A percentile compares a stretch with the other conserved stretches of the same genome.
phyloP scores from a whole-genome alignment of 2,797 vertebrate genomes.

The Ambastaia sidthimunki region DNA sequence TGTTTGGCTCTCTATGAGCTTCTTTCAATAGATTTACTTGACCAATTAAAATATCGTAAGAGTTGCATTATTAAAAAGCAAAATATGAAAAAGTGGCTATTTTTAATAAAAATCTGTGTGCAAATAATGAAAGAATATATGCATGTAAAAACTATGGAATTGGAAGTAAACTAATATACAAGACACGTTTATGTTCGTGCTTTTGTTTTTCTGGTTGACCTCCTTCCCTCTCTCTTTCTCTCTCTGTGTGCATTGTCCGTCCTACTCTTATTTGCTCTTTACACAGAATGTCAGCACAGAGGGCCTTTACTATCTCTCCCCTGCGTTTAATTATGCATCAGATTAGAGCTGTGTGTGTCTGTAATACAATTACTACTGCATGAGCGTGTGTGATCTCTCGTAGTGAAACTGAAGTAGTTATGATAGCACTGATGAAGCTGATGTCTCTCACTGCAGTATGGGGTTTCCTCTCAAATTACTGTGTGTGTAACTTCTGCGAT shows the following conservation, averaged over 20 bases:
- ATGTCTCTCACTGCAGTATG: conserved; percentile 38
- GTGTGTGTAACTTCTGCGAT: conserved; percentile 16
- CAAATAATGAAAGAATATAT: neutral
- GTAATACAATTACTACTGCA: conserved; percentile 35
- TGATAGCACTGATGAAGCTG: conserved; percentile 38
- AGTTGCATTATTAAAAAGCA: neutral
- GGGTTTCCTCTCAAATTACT: conserved; percentile 47
- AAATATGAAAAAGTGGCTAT: neutral
- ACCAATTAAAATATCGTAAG: neutral
- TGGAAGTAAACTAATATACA: no score
- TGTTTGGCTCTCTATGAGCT: neutral
- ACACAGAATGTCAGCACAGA: conserved; percentile 45
- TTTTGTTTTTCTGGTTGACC: no score
- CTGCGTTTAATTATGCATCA: conserved; percentile 53
- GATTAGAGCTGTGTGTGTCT: conserved; percentile 43
- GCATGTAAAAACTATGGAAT: neutral
- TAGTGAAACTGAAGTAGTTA: conserved; percentile 55
- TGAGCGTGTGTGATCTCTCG: conserved; percentile 44
- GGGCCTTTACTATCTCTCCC: conserved; percentile 46
- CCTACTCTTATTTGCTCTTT: conserved; percentile 59
- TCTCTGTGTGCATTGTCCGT: conserved; percentile 53
- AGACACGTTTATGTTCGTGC: no score
- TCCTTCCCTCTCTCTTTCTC: neutral
- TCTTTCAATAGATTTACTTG: neutral
- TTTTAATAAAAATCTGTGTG: neutral